These are phyloP conservation scores for Lepeophtheirus nordmannii DNA, from an alignment of 2,888 invertebrate species.

Conservation along the genomic window DNA sequence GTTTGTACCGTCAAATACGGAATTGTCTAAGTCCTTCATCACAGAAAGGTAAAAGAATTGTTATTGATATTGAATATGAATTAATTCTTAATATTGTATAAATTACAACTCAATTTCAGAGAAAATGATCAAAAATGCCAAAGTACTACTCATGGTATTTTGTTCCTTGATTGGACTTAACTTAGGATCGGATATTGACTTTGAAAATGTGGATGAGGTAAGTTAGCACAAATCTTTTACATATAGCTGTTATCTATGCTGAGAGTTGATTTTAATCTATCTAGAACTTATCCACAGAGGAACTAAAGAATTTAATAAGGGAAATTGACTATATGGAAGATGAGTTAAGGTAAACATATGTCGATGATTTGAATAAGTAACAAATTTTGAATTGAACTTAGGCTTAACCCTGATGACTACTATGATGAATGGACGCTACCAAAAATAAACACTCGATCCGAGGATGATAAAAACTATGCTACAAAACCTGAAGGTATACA, in stretches of 20 bases:
- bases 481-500: not conserved
- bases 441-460: not conserved
- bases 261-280: not conserved
- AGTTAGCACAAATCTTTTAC: not conserved
- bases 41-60: too few species aligned
- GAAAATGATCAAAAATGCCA: not conserved
- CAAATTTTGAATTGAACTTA: not conserved
- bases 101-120: not conserved
- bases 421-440: constrained; percentile 8
- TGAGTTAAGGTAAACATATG: not conserved
- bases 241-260: not conserved
- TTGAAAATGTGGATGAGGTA: not conserved
- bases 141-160: not conserved
- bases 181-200: not conserved
- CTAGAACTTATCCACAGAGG: constrained; percentile 1
- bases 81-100: too few species aligned
- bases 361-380: too few species aligned
- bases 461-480: not conserved
- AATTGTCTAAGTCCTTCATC: too few species aligned
- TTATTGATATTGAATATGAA: too few species aligned
- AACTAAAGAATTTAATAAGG: not conserved
- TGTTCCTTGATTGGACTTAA: not conserved
- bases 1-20: too few species aligned
- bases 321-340: constrained; percentile 14
- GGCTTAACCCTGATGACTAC: constrained; percentile 6